A percentile compares a stretch with the other conserved stretches of the same genome.
Conservation (phyloP, 1,140 invertebrate species). For the Babylonia areolata region DNA sequence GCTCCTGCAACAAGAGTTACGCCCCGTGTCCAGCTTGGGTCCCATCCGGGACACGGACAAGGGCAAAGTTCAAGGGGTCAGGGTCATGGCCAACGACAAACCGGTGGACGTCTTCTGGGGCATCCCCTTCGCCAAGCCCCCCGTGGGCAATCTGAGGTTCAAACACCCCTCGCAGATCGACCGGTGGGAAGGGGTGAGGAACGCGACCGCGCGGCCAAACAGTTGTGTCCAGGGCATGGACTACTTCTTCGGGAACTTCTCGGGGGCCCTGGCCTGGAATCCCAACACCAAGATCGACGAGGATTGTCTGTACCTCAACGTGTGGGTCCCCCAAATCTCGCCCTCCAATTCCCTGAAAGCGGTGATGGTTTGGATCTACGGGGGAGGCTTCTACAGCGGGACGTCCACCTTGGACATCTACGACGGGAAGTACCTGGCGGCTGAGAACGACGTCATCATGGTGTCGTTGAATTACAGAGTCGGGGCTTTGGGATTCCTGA, state of each 20-base stretch:
- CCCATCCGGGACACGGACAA: constrained; percentile 62
- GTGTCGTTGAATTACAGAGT: constrained; percentile 97
- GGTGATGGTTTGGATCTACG: constrained; percentile 98
- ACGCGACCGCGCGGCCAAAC: constrained; percentile 88
- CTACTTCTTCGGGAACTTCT: constrained; percentile 92
- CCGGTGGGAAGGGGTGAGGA: constrained; percentile 86
- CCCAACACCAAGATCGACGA: constrained; percentile 93
- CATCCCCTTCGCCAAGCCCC: constrained; percentile 95
- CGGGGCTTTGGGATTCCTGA: constrained; percentile 92
- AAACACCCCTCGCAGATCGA: constrained; percentile 88
- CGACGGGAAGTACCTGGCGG: constrained; percentile 89
- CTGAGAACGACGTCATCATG: constrained; percentile 88
- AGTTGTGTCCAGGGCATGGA: constrained; percentile 94
- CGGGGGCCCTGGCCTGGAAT: constrained; percentile 97
- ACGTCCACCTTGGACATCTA: constrained; percentile 95
- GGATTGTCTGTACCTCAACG: constrained; percentile 98
- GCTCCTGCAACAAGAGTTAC: not conserved
- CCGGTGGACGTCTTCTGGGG: constrained; percentile 93
- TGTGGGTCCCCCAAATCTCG: constrained; percentile 83
- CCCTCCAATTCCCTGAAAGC: constrained; percentile 81
- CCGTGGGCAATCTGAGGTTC: constrained; percentile 91
- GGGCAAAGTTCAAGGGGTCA: constrained; percentile 60
- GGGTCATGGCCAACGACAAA: constrained; percentile 78
- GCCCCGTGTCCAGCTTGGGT: not conserved
- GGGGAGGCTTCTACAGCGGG: constrained; percentile 96